Percentiles rank a stretch among this genome's conserved stretches.
Conservation (phyloP, 2,113 vertebrate species). For the Tretioscincus oriximinensis region DNA sequence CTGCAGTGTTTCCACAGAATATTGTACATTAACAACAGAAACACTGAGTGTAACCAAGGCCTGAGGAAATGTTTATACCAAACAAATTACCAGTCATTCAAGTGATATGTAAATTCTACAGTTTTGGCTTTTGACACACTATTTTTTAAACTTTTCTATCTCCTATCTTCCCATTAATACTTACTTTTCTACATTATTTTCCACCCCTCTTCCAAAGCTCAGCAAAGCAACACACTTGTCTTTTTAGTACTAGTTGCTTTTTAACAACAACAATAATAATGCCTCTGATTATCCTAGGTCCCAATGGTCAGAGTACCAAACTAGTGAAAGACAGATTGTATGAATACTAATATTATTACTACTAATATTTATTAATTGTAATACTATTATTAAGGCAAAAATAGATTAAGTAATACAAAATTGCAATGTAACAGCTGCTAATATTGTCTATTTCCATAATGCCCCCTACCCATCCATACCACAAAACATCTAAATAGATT, state of each 20-base stretch:
- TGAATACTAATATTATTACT: too few relatives aligned
- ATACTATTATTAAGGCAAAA: too few relatives aligned
- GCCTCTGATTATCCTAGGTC: too few relatives aligned
- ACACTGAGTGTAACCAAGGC: background rate
- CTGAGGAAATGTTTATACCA: conserved; percentile 6
- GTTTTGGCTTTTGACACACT: background rate
- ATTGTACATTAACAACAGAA: background rate
- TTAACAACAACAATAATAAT: background rate
- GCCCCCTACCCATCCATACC: too few relatives aligned
- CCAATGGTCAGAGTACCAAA: too few relatives aligned
- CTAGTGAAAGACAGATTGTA: too few relatives aligned
- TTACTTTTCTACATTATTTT: background rate
- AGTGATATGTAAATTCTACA: background rate
- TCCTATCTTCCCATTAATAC: background rate
- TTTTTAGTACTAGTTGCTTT: background rate
- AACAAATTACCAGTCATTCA: background rate
- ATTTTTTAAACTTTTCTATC: background rate
- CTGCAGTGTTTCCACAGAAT: background rate
- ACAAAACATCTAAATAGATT: too few relatives aligned
- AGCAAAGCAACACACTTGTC: background rate
- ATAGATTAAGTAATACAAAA: too few relatives aligned
- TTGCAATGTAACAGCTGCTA: too few relatives aligned
- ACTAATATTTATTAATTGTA: too few relatives aligned
- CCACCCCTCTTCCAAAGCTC: background rate
- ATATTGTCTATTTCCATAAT: too few relatives aligned